A percentile compares a stretch with the other conserved stretches of the same genome.
Conservation (phyloP, 2,888 invertebrate genomes). For the Polyploca ridens region DNA sequence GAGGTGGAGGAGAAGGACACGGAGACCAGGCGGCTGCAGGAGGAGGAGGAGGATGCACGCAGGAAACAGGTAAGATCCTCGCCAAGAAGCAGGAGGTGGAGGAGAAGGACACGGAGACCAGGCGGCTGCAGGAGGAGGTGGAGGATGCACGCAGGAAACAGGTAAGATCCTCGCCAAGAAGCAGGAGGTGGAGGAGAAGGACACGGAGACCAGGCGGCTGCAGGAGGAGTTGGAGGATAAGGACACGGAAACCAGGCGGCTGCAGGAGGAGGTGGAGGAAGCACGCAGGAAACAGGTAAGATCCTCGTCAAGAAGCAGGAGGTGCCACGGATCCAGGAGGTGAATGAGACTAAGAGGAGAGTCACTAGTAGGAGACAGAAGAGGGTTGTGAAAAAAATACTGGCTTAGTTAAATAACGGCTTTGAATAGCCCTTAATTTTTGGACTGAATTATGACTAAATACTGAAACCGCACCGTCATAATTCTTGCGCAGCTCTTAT, state of each 20-base stretch:
- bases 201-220: not conserved
- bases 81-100: not conserved
- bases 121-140: too few species aligned
- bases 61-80: constrained; percentile 83
- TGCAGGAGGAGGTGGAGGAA: too few species aligned
- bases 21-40: not conserved
- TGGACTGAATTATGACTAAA: too few species aligned
- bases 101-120: not conserved
- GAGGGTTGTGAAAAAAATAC: too few species aligned
- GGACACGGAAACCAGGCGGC: not conserved
- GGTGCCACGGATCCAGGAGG: too few species aligned
- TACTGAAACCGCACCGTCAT: too few species aligned
- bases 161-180: constrained; percentile 52
- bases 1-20: not conserved
- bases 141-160: constrained; percentile 89
- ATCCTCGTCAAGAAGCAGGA: not conserved
- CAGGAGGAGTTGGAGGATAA: constrained; percentile 10
- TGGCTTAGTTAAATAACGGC: too few species aligned
- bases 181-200: not conserved
- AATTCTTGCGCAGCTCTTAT: too few species aligned
- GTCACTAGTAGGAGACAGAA: too few species aligned
- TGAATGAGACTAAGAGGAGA: too few species aligned
- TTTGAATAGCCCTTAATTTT: too few species aligned
- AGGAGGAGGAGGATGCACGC: constrained; percentile 75
- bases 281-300: constrained; percentile 91